A percentile compares a stretch with the other conserved stretches of the same genome.
phyloP scores from a whole-genome alignment of 35 echinoderm and acorn worm genomes.

The Heliocidaris tuberculata region DNA sequence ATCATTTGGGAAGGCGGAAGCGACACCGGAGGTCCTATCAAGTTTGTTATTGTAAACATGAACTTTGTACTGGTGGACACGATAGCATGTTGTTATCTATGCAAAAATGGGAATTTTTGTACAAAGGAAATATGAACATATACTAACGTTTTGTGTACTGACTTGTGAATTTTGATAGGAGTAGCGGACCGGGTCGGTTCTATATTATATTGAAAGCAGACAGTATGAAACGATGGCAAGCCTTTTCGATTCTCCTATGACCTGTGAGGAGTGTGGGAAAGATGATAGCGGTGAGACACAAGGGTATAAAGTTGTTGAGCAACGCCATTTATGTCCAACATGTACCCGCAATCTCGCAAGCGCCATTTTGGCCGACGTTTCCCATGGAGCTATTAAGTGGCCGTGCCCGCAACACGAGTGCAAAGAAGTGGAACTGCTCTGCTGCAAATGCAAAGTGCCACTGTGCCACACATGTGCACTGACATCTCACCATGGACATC shows the following conservation, averaged over 20 bases:
- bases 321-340: conserved; percentile 21
- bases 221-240: neutral
- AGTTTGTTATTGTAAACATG: too few relatives aligned
- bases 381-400: neutral
- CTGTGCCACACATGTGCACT: conserved; percentile 28
- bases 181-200: too few relatives aligned
- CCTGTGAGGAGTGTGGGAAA: conserved; percentile 30
- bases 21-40: neutral
- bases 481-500: neutral
- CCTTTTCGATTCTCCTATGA: neutral
- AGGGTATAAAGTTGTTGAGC: conserved; percentile 36
- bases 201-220: too few relatives aligned
- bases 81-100: too few relatives aligned
- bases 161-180: too few relatives aligned
- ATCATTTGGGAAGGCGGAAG: neutral
- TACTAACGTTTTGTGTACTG: too few relatives aligned
- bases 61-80: too few relatives aligned
- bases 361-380: neutral
- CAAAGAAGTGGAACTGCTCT: conserved; percentile 33
- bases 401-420: conserved; percentile 23
- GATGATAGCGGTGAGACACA: neutral
- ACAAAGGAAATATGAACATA: too few relatives aligned
- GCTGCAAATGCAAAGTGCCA: conserved; percentile 10
- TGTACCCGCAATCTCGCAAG: conserved; percentile 1
- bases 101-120: too few relatives aligned